A percentile compares a stretch with the other conserved stretches of the same genome.
phyloP scores from a whole-genome alignment of 2,888 invertebrate genomes.

The Listrodromus nycthemerus region DNA sequence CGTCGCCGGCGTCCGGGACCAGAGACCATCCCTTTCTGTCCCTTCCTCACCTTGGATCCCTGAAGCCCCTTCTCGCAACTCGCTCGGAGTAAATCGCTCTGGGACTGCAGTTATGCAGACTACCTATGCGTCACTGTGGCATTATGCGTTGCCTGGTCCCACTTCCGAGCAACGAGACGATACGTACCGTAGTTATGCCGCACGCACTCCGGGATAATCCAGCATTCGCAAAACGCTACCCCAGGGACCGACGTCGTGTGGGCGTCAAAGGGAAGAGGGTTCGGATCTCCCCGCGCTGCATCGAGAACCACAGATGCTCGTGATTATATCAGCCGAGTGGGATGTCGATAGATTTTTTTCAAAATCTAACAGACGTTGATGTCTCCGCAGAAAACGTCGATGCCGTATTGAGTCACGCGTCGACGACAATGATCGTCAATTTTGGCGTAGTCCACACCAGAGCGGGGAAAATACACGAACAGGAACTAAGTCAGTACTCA shows the following conservation, averaged over 20 bases:
- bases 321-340: slow-evolving; percentile 53
- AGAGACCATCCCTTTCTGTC: slow-evolving; percentile 43
- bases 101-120: slow-evolving; percentile 80
- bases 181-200: slow-evolving; percentile 15
- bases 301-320: slow-evolving; percentile 27
- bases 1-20: slow-evolving; percentile 56
- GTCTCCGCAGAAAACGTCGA: not conserved
- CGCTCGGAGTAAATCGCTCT: slow-evolving; percentile 71
- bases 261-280: slow-evolving; percentile 58
- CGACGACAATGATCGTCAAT: too few species aligned
- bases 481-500: too few species aligned
- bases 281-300: slow-evolving; percentile 33
- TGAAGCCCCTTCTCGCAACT: slow-evolving; percentile 4
- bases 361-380: not conserved
- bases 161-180: slow-evolving; percentile 32
- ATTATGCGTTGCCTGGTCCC: slow-evolving; percentile 73
- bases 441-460: too few species aligned
- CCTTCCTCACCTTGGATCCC: slow-evolving; percentile 11
- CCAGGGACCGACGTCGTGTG: slow-evolving; percentile 69
- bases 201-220: slow-evolving; percentile 10
- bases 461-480: too few species aligned
- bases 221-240: slow-evolving; percentile 71
- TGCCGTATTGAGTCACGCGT: not conserved
- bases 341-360: not conserved
- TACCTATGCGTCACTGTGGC: slow-evolving; percentile 79